Evolutionary conservation across 2,113 vertebrate species (phyloP).

Genomic region (Nibea coibor): DNA sequence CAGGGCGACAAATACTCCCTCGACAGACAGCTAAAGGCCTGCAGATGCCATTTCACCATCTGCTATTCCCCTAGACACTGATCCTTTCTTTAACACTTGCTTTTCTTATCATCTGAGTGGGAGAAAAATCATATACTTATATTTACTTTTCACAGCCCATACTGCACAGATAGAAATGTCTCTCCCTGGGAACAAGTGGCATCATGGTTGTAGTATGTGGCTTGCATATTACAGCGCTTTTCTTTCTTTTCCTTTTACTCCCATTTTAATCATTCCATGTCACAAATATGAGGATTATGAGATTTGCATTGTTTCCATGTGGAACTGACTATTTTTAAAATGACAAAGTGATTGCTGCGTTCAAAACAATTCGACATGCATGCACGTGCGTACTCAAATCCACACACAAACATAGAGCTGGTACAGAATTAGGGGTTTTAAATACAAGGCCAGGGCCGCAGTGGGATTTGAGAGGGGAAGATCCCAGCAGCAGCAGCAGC

Average conservation of each 20-base stretch:
- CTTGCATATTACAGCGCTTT: conserved; percentile 41
- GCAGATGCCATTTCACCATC: conserved; percentile 27
- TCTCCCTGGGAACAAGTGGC: neutral
- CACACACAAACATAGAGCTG: conserved; percentile 14
- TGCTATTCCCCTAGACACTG: neutral
- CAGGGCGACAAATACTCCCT: conserved; percentile 16
- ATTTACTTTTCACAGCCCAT: neutral
- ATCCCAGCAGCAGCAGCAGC: conserved; percentile 61
- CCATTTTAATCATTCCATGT: conserved; percentile 71
- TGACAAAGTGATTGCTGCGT: conserved; percentile 47
- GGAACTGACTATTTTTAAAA: conserved; percentile 61
- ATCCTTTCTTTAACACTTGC: conserved; percentile 1
- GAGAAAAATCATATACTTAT: neutral
- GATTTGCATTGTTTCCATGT: conserved; percentile 75
- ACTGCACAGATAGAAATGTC: conserved; percentile 2
- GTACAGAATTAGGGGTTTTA: conserved; percentile 54
- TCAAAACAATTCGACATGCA: conserved; percentile 9
- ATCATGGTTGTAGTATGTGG: conserved; percentile 17
- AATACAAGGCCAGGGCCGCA: conserved; percentile 43
- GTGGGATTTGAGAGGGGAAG: conserved; percentile 48
- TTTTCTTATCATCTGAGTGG: neutral
- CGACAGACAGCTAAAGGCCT: conserved; percentile 28
- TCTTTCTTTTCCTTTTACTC: conserved; percentile 29
- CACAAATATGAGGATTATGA: conserved; percentile 77
- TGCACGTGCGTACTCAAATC: neutral